A percentile compares a stretch with the other conserved stretches of the same genome.
phyloP scores from a whole-genome alignment of 2,797 vertebrate genomes.

The Salarias fasciatus region DNA sequence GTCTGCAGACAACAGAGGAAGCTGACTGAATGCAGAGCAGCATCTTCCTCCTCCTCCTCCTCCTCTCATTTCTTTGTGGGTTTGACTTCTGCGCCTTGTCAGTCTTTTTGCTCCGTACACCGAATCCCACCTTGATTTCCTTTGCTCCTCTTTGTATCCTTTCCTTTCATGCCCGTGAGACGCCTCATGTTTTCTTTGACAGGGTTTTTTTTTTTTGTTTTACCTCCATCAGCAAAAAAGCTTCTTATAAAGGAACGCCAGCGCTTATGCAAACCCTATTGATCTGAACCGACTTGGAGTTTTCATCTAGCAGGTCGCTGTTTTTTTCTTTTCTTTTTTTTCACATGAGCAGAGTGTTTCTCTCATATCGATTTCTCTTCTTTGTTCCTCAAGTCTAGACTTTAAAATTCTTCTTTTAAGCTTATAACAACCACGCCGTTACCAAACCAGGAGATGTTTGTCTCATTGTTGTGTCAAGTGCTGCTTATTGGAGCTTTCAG shows the following conservation, averaged over 20 bases:
- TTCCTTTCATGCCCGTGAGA: neutral
- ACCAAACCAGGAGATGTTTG: too few relatives aligned
- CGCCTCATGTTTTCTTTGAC: neutral
- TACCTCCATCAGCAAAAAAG: conserved; percentile 6
- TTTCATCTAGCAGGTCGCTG: too few relatives aligned
- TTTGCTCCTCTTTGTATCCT: conserved; percentile 5
- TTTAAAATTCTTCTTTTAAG: too few relatives aligned
- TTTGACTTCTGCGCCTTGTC: conserved; percentile 17
- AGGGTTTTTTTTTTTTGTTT: neutral
- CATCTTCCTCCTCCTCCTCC: neutral
- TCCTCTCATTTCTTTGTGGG: conserved; percentile 20
- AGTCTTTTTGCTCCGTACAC: conserved; percentile 23
- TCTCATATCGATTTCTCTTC: too few relatives aligned
- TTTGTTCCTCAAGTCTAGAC: too few relatives aligned
- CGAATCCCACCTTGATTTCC: conserved; percentile 15
- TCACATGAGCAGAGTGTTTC: too few relatives aligned
- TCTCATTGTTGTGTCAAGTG: too few relatives aligned
- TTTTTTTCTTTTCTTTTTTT: too few relatives aligned
- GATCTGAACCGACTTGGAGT: conserved; percentile 19
- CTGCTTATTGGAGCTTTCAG: too few relatives aligned
- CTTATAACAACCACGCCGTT: too few relatives aligned
- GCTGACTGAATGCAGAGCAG: conserved; percentile 42
- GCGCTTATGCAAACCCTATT: conserved; percentile 5
- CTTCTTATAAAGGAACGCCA: conserved; percentile 2
- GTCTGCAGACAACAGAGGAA: conserved; percentile 16